phyloP scores from a whole-genome alignment of 2,888 invertebrate species.

The Aethes cnicana region DNA sequence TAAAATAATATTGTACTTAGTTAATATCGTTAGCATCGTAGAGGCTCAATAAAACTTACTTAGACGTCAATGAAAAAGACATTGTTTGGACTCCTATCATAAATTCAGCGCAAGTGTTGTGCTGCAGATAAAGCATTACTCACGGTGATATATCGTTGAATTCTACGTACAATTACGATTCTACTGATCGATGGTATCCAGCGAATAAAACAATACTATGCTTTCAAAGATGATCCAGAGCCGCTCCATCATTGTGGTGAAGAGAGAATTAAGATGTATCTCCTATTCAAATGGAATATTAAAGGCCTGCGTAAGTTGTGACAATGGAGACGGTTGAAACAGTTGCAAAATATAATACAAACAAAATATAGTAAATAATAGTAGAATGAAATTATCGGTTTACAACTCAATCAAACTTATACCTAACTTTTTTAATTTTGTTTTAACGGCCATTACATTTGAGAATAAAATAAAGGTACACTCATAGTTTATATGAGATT shows the following conservation, averaged over 20 bases:
- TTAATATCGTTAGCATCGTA: too few species aligned
- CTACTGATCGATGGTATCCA: slow-evolving; percentile 42
- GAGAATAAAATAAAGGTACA: too few species aligned
- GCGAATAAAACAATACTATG: slow-evolving; percentile 45
- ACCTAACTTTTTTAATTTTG: too few species aligned
- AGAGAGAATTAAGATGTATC: slow-evolving; percentile 30
- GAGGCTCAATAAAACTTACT: too few species aligned
- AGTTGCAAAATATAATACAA: background rate
- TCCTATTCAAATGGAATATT: slow-evolving; percentile 17
- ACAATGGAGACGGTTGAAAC: background rate
- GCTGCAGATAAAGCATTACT: slow-evolving; percentile 39
- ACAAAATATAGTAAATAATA: too few species aligned
- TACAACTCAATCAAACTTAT: too few species aligned
- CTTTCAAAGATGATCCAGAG: slow-evolving; percentile 38
- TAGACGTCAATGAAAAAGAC: slow-evolving; percentile 10
- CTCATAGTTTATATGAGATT: too few species aligned
- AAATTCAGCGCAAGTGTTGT: slow-evolving; percentile 19
- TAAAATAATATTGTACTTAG: too few species aligned
- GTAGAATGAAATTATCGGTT: too few species aligned
- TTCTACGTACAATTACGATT: slow-evolving; percentile 25
- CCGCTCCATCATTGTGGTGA: slow-evolving; percentile 28
- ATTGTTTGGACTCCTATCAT: slow-evolving; percentile 17
- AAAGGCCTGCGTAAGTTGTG: background rate
- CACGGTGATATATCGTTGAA: slow-evolving; percentile 33
- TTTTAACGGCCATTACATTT: too few species aligned